A percentile compares a stretch with the other conserved stretches of the same genome.
Evolutionary conservation across 2,113 vertebrate species (phyloP).

Genomic region (Phoenicopterus ruber): DNA sequence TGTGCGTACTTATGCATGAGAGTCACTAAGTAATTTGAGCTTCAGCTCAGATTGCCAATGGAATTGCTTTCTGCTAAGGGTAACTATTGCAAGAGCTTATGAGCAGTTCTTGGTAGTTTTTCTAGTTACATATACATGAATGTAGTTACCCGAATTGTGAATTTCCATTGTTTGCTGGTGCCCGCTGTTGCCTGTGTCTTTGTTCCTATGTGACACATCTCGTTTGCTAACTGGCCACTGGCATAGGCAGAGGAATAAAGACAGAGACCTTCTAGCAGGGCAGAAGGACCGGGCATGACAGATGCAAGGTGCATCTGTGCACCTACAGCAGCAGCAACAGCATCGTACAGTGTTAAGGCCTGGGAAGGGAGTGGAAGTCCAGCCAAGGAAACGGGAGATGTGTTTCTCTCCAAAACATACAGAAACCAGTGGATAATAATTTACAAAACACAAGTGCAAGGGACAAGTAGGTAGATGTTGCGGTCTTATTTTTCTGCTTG

Average conservation of each 20-base stretch:
- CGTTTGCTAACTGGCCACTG: not conserved
- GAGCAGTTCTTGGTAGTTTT: not conserved
- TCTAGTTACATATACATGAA: not conserved
- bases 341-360: not conserved
- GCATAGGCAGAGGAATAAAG: not conserved
- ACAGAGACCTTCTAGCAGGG: not conserved
- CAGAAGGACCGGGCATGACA: not conserved
- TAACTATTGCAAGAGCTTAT: not conserved
- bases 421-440: not conserved
- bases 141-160: not conserved
- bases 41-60: not conserved
- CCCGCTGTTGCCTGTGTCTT: not conserved
- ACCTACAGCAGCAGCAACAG: not conserved
- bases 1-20: fast-evolving
- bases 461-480: not conserved
- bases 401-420: not conserved
- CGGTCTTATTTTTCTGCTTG: not conserved
- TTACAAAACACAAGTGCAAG: not conserved
- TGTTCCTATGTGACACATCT: fast-evolving
- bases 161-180: not conserved
- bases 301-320: not conserved
- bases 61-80: not conserved
- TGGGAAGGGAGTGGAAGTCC: not conserved
- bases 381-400: not conserved
- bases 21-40: not conserved